phyloP scores from a whole-genome alignment of 2,797 vertebrate species.

The Philypnodon macrostomus region DNA sequence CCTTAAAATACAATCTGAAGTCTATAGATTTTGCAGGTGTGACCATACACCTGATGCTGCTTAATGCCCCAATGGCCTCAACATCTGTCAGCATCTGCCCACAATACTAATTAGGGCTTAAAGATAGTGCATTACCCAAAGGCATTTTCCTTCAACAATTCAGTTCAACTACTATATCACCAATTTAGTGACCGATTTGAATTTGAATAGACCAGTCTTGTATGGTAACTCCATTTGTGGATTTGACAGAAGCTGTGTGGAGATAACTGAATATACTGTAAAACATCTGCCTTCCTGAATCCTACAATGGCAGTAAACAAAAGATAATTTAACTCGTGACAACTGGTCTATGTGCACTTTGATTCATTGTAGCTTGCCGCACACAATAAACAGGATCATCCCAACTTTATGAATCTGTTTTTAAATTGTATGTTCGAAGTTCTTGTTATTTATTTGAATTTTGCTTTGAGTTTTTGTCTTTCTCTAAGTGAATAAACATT shows the following conservation, averaged over 20 bases:
- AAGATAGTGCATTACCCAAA: not conserved
- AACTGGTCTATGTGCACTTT: slow-evolving; percentile 7
- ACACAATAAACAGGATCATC: no score
- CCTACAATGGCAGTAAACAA: slow-evolving; percentile 4
- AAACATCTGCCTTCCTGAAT: not conserved
- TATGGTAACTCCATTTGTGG: not conserved
- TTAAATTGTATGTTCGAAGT: no score
- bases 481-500: slow-evolving; percentile 42
- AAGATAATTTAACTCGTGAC: slow-evolving; percentile 28
- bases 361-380: no score
- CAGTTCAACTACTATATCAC: not conserved
- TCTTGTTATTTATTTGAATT: slow-evolving; percentile 29
- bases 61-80: not conserved
- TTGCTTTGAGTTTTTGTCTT: slow-evolving; percentile 21
- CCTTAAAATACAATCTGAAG: no score
- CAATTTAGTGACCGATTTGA: not conserved
- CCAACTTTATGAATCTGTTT: slow-evolving; percentile 8
- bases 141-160: not conserved
- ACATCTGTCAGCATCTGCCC: not conserved
- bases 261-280: slow-evolving; percentile 14
- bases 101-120: not conserved
- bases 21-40: no score
- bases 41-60: not conserved
- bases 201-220: not conserved
- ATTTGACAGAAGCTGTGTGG: not conserved